Evolutionary conservation across 2,888 invertebrate species (phyloP).

Genomic region (Drosophila gaucha): DNA sequence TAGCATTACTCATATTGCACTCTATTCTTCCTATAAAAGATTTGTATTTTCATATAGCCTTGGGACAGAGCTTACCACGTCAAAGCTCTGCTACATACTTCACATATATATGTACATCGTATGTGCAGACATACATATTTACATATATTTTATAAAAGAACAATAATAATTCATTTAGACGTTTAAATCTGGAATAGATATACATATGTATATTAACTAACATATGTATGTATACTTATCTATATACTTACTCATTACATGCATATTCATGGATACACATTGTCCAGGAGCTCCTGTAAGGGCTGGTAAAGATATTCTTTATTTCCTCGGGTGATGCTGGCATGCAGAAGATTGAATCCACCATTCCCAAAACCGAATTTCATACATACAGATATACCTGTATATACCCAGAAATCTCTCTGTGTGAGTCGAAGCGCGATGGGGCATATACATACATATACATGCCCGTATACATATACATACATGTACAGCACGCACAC

Average conservation of each 20-base stretch:
- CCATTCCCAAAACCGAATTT: conserved; percentile 53
- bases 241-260: conserved; percentile 18
- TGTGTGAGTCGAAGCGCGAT: conserved; percentile 27
- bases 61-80: conserved; percentile 8
- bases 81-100: background rate
- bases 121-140: background rate
- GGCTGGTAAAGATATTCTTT: conserved; percentile 48
- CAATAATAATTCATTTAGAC: background rate
- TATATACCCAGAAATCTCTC: conserved; percentile 38
- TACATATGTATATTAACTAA: background rate
- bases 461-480: conserved; percentile 11
- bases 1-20: conserved; percentile 16
- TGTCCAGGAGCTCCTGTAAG: conserved; percentile 24
- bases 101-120: background rate
- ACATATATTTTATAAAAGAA: background rate
- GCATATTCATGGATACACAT: conserved; percentile 17
- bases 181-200: background rate
- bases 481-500: conserved; percentile 20
- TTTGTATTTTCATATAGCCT: conserved; percentile 26
- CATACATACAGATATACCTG: conserved; percentile 43
- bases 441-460: conserved; percentile 19
- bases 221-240: conserved; percentile 6
- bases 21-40: background rate
- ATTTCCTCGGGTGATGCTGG: conserved; percentile 77
- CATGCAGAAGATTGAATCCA: conserved; percentile 70